Base-by-base conservation (phyloP, 2,888 invertebrate species). In the Agrotis ipsilon region DNA sequence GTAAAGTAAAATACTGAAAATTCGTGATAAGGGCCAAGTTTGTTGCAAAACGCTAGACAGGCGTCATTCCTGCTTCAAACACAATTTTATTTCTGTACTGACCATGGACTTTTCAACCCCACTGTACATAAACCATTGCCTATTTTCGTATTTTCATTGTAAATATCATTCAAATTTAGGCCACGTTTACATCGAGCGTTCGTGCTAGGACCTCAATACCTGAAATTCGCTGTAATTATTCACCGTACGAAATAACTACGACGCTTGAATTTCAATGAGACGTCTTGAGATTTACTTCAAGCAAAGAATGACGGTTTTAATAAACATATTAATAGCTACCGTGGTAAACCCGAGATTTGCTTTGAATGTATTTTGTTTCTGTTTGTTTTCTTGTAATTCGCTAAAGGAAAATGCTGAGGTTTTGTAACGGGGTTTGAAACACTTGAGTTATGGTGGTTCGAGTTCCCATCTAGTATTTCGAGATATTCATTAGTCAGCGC, bases 211-310 rank as follows among this genome's bases (percentile, higher is more conserved):
- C 55, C 32, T 14, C 32, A 27, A 27, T 48, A 24, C 16, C 19
- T 52, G 21, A 61, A 57, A 61, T 46, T 49, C 46, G 9, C 24
- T 13, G 74, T 81, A 78, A 81, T 79, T 82, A 83, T 86, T 75
- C 80, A 79, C 63, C 74, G 80, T 75, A 81, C 80, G 70, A 82
- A 80, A 76, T 73, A 69, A 72, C 66, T 76, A 87, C 81, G 84
- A 60, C 62, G 75, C 64, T 77, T 82, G 86, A 86, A 88, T 88
- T 83, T 84, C 82, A 87, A 88, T 83, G 71, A 73, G 58, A 39
- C 59, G 19, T 43, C 49, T 57, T 48, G 59, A 72, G 77, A 81
- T 83, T 83, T 80, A 43, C 78, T 74, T 68, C 67, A 65, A 19
- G 66, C 54, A 72, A 78, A 78, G 64, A 67, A 75, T 78, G 61